Evolutionary conservation across 2,888 invertebrate genomes (phyloP).

Genomic region (Lycaena phlaeas): DNA sequence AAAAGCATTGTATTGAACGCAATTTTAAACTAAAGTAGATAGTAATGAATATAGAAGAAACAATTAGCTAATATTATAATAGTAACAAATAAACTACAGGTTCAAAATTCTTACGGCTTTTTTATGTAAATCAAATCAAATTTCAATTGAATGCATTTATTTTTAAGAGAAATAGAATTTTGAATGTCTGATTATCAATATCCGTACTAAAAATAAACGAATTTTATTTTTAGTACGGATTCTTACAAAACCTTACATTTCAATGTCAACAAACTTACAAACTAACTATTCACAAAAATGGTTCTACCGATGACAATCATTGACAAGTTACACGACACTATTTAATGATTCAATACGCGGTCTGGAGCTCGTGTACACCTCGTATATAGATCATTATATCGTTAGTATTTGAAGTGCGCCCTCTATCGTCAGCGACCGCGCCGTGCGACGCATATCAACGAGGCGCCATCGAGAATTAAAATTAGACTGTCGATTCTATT

Average conservation of each 20-base stretch:
- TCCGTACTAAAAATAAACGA: too few species aligned
- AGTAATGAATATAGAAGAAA: too few species aligned
- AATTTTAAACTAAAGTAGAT: too few species aligned
- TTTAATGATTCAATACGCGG: conserved; percentile 46
- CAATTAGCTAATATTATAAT: too few species aligned
- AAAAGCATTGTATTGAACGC: neutral
- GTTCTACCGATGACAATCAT: conserved; percentile 28
- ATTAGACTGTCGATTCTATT: conserved; percentile 33
- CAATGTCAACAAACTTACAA: too few species aligned
- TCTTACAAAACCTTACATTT: too few species aligned
- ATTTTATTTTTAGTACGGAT: too few species aligned
- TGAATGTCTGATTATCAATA: too few species aligned
- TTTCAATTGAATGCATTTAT: neutral
- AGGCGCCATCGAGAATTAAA: conserved; percentile 36
- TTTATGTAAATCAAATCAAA: neutral
- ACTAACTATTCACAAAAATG: neutral
- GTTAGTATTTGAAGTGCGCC: conserved; percentile 60
- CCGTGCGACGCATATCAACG: conserved; percentile 36
- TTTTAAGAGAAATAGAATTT: too few species aligned
- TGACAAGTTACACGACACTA: conserved; percentile 29
- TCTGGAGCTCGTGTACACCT: conserved; percentile 59
- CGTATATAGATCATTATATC: conserved; percentile 72
- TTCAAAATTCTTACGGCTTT: too few species aligned
- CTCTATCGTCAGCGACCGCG: conserved; percentile 41
- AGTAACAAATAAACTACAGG: too few species aligned